Base-by-base conservation (phyloP, 2,113 vertebrate genomes). In the Hiodon alosoides region DNA sequence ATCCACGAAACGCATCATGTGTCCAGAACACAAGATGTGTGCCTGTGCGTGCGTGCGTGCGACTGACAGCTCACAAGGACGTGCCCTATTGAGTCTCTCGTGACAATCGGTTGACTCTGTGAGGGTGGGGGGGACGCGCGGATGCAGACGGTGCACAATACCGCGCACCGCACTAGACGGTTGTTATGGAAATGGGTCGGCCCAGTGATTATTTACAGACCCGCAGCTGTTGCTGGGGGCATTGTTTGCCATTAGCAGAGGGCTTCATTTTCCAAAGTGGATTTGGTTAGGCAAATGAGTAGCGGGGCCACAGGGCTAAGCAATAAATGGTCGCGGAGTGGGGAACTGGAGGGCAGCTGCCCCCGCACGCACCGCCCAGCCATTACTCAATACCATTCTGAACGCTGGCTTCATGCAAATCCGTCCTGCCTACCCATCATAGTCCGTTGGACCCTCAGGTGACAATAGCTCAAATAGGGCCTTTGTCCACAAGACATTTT, bases 271-370 rank as follows among this genome's bases (percentile, higher is more conserved):
- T 54, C 71, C 68, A 60, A 46, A 76, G 76, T 72, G 75, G 76
- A 82, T 87, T 84, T 84, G 82, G 83, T 85, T 80, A 82, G 77
- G 77, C 80, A 84, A 83, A 87, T 86, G 79, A 83, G 78, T 9
- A 10, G 13, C 7, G 3, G 62, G 72, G 73, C 48, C 79, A 74
- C 84, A 79, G 80, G 81, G 85, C 72, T 76, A 74, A 77, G 78
- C 76, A 80, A 81, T 78, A 81, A 78, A 77, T 57, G 14, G 16
- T 69, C 52, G 51, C 53, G 48, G 62, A 71, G 61, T 31, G 67
- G 62, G 55, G 53, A 58, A 66, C 59, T 48, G 47, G 54, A 72
- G 65, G 70, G 77, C 78, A 76, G 76, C 72, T 76, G 69, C 69
- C 61, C 80, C 82, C 13, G 48, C 14, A 7, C 50, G 4, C 47